These are phyloP conservation scores for Hirudo medicinalis DNA, from an alignment of 1,140 invertebrate species.

Conservation along the genomic window DNA sequence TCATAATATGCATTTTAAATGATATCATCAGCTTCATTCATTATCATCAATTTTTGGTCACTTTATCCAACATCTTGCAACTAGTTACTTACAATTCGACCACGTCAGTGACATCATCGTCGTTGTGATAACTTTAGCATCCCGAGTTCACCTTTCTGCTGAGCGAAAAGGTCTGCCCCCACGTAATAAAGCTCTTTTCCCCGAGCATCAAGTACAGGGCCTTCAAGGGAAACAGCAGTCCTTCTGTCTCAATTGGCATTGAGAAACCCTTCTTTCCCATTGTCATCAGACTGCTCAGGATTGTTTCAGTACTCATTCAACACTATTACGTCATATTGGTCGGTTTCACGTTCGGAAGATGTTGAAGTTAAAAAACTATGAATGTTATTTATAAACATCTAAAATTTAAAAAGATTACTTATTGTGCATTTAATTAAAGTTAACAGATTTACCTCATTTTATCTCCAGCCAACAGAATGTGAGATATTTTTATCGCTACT, in stretches of 20 bases:
- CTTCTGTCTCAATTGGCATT: constrained; percentile 48
- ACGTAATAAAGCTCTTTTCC: constrained; percentile 93
- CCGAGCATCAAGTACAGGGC: constrained; percentile 51
- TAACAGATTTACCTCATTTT: constrained; percentile 13
- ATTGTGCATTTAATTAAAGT: background rate
- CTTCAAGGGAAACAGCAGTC: constrained; percentile 45
- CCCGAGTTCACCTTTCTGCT: constrained; percentile 83
- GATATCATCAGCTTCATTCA: too few relatives aligned
- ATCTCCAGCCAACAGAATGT: constrained; percentile 76
- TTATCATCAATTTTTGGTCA: too few relatives aligned
- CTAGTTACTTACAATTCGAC: too few relatives aligned
- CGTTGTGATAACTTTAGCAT: constrained; percentile 53
- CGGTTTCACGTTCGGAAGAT: constrained; percentile 33
- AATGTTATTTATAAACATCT: background rate
- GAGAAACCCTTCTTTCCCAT: constrained; percentile 94
- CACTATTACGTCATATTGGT: constrained; percentile 85
- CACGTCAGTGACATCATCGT: background rate
- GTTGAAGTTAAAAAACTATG: constrained; percentile 13
- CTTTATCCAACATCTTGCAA: too few relatives aligned
- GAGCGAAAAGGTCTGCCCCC: constrained; percentile 88
- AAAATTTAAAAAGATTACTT: background rate
- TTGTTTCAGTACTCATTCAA: constrained; percentile 81
- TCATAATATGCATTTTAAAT: background rate
- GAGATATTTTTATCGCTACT: constrained; percentile 94
- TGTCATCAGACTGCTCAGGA: constrained; percentile 78